Evolutionary conservation across 1,140 invertebrate genomes (phyloP), one percentile per base, ranked within the genome.

Genomic region (Chymomyza costata): DNA sequence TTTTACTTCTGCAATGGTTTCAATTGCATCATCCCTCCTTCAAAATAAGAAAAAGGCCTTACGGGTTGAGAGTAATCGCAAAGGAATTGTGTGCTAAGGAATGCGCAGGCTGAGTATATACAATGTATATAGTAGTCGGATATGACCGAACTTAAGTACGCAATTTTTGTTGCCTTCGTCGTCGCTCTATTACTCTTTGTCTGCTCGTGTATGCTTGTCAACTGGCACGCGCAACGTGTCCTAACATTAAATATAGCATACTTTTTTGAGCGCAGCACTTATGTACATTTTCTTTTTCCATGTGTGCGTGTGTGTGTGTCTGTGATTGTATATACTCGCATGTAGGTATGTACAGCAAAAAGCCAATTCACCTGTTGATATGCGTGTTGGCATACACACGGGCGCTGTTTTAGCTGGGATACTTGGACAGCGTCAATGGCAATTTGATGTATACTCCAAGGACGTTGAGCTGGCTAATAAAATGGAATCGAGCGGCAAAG

Each of bases 381-480:
- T 99, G 97, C 89, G 97, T 49, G 97, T 99, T 17, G 97, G 97
- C 2, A 95, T 99, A 65, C 97, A 99, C 86, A 98, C 96, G 0
- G 97, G 97, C 0, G 95, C 95, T 2, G 95, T 99, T 15, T 86
- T 99, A 18, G 97, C 97, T 28, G 97, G 97, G 1, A 97, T 99
- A 13, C 88, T 99, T 31, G 97, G 97, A 0, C 95, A 98, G 69
- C 87, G 95, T 18, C 97, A 99, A 83, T 99, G 97, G 97, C 97
- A 99, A 87, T 99, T 97, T 87, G 97, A 99, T 81, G 95, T 99
- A 19, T 99, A 98, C 86, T 96, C 94, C 51, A 94, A 97, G 81
- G 97, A 99, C 84, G 97, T 99, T 3, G 97, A 97, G 74, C 87
- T 99, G 32, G 97, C 97, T 6, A 99, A 99, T 86, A 98, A 98